These are phyloP conservation scores for Protobothrops mucrosquamatus DNA, from an alignment of 2,113 vertebrate genomes.

Conservation along the genomic window DNA sequence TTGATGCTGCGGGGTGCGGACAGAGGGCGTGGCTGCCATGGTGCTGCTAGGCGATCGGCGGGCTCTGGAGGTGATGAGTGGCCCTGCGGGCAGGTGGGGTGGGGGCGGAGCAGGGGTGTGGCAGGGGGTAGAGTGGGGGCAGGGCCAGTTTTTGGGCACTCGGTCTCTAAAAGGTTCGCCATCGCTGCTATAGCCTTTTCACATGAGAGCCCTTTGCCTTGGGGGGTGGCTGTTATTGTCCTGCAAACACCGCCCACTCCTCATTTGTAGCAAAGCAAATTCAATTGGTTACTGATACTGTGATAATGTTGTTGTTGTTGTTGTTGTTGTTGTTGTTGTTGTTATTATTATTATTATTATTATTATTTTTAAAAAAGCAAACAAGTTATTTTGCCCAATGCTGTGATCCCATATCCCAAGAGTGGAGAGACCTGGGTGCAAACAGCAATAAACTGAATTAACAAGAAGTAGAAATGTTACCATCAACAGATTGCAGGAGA, in stretches of 20 bases:
- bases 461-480: neutral
- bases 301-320: neutral
- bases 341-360: no score
- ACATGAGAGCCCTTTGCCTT: neutral
- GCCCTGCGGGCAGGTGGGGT: no score
- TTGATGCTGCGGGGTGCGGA: no score
- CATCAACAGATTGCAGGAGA: neutral
- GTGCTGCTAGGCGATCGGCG: no score
- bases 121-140: no score
- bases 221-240: neutral
- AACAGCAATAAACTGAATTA: neutral
- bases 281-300: neutral
- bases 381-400: neutral
- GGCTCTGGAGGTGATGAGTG: no score
- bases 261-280: neutral
- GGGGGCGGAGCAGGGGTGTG: no score
- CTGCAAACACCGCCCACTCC: neutral
- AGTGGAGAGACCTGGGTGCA: neutral
- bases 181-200: neutral
- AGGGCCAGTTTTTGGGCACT: no score
- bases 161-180: no score
- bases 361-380: neutral
- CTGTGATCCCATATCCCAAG: neutral
- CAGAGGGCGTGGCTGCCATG: no score
- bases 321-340: no score